Conservation (phyloP, 2,797 vertebrate species). For the Rousettus madagascariensis region DNA sequence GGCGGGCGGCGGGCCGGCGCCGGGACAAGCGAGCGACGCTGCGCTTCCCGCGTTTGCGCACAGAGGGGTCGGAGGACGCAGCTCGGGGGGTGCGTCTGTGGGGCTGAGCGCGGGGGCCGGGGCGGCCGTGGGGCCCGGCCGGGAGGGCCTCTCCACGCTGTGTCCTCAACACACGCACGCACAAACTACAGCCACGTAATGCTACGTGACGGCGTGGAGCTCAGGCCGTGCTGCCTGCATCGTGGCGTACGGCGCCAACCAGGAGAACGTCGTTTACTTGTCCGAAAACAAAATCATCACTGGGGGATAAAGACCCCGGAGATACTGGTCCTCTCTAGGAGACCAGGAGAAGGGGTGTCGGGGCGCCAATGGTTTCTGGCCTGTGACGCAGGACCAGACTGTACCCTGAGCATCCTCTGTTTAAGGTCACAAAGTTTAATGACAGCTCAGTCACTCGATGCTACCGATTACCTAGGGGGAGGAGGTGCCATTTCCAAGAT, state of each 20-base stretch:
- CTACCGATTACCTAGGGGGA: not conserved
- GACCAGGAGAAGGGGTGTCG: not conserved
- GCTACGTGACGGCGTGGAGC: no score
- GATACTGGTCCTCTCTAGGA: no score
- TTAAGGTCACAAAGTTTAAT: accelerated
- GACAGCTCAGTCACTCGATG: accelerated
- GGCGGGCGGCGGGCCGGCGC: accelerated
- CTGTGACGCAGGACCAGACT: not conserved
- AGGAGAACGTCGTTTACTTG: not conserved
- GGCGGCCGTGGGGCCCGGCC: no score
- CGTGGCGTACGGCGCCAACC: not conserved
- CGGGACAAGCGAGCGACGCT: no score
- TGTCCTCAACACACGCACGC: no score
- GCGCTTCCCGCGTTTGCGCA: no score
- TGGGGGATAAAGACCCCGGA: not conserved
- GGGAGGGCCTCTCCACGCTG: no score
- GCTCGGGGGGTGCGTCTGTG: no score
- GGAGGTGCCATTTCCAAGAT: not conserved
- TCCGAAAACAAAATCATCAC: not conserved
- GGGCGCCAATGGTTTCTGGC: not conserved
- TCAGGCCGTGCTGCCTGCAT: not conserved
- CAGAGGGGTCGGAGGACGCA: no score
- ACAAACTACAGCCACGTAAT: no score
- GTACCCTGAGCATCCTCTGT: accelerated
- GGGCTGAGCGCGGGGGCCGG: no score